Evolutionary conservation across 2,888 invertebrate genomes (phyloP).

Genomic region (Pyrocoelia pectoralis): DNA sequence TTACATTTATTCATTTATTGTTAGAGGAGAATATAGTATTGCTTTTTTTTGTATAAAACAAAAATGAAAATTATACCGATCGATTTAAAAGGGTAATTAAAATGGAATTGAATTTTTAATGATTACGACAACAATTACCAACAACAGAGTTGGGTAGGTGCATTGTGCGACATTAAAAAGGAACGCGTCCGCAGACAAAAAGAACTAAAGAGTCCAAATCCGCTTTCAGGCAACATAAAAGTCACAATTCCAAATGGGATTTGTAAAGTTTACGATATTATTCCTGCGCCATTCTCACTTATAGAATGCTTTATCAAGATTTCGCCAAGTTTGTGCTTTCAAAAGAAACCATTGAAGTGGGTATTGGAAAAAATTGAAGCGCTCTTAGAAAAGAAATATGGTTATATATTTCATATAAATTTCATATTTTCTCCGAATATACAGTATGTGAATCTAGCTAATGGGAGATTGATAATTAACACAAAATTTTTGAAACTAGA

Average conservation of each 20-base stretch:
- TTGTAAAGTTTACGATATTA: conserved; percentile 63
- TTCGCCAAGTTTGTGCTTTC: conserved; percentile 55
- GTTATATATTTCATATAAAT: conserved; percentile 36
- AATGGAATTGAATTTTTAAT: conserved; percentile 21
- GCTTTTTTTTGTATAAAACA: not conserved
- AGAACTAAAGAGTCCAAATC: conserved; percentile 59
- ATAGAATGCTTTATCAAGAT: conserved; percentile 59
- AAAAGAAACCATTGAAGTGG: conserved; percentile 54
- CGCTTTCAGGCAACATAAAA: conserved; percentile 61
- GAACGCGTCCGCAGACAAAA: conserved; percentile 51
- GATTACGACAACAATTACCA: conserved; percentile 34
- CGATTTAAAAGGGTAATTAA: not conserved
- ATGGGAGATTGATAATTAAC: conserved; percentile 8
- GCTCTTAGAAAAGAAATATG: conserved; percentile 45
- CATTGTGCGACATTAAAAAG: conserved; percentile 43
- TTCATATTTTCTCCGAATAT: conserved; percentile 28
- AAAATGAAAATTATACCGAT: conserved; percentile 5
- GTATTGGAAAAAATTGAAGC: conserved; percentile 57
- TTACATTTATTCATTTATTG: conserved; percentile 21
- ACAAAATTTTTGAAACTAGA: too few relatives aligned
- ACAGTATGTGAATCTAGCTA: conserved; percentile 10
- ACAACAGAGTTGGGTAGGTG: conserved; percentile 30
- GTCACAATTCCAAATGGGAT: conserved; percentile 63
- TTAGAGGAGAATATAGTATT: not conserved
- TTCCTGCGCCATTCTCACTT: conserved; percentile 61